Conservation (phyloP, 1,140 invertebrate species). For the Stegodyphus mimosarum region DNA sequence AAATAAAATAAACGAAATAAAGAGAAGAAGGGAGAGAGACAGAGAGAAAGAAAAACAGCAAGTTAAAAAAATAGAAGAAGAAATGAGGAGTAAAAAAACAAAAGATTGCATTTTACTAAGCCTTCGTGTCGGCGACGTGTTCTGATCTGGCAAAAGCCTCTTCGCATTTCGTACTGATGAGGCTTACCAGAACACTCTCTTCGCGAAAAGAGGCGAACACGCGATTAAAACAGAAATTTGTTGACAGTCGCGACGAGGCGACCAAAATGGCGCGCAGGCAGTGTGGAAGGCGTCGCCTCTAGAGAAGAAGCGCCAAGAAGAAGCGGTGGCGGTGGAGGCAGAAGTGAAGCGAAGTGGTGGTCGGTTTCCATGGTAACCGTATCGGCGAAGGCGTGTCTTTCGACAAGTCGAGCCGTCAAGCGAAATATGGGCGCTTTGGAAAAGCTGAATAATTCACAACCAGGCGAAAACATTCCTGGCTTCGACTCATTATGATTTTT, state of each 20-base stretch:
- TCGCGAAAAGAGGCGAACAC: neutral
- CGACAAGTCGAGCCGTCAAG: conserved; percentile 56
- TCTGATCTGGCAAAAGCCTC: neutral
- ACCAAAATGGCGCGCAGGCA: conserved; percentile 52
- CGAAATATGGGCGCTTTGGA: conserved; percentile 56
- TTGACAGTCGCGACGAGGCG: conserved; percentile 51
- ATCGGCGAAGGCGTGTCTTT: conserved; percentile 58
- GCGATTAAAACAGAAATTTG: conserved; percentile 56
- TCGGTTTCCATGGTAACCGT: conserved; percentile 48
- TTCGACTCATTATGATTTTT: conserved; percentile 59
- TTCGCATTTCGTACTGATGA: neutral
- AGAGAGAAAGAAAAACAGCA: too few species aligned
- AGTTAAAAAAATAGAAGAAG: too few species aligned
- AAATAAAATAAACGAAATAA: too few species aligned
- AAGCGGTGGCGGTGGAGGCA: neutral
- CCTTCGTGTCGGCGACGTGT: too few species aligned
- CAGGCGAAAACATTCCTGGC: conserved; percentile 50
- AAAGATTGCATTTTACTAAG: too few species aligned
- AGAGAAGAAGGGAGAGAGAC: too few species aligned
- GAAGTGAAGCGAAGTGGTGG: conserved; percentile 55
- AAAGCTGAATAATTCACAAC: conserved; percentile 58
- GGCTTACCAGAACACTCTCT: too few species aligned
- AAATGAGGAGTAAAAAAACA: too few species aligned
- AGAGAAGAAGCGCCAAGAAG: neutral
- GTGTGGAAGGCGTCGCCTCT: conserved; percentile 50